Evolutionary conservation across 2,888 invertebrate species (phyloP).

Genomic region (Parthenolecanium corni): DNA sequence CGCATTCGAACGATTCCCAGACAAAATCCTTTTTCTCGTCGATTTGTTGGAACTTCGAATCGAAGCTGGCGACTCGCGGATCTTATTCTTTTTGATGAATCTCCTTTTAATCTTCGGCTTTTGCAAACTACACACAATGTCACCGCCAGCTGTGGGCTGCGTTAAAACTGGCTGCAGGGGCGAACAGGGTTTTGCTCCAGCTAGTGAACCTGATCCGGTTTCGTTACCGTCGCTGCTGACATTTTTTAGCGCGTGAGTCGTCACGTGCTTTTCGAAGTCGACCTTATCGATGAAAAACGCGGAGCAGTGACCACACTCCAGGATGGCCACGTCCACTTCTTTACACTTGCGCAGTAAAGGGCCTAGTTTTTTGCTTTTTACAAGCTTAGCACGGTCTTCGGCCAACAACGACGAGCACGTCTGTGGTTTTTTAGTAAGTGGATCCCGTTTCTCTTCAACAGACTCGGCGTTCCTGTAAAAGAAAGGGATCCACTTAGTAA

Average conservation of each 20-base stretch:
- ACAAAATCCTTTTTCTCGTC: too few relatives aligned
- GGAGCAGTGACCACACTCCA: not conserved
- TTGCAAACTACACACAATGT: not conserved
- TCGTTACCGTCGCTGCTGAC: not conserved
- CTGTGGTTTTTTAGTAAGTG: not conserved
- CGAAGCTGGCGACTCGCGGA: too few relatives aligned
- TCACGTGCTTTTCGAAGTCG: slow-evolving; percentile 2
- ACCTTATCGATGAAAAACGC: slow-evolving; percentile 10
- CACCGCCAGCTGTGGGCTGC: too few relatives aligned
- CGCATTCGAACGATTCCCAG: too few relatives aligned
- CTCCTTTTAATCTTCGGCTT: not conserved
- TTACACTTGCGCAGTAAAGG: slow-evolving; percentile 2
- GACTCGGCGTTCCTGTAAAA: slow-evolving; percentile 14
- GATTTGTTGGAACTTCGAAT: too few relatives aligned
- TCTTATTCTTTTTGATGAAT: too few relatives aligned
- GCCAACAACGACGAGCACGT: not conserved
- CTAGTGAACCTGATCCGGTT: not conserved
- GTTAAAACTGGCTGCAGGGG: too few relatives aligned
- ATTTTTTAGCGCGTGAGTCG: not conserved
- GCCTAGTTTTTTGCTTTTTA: slow-evolving; percentile 18
- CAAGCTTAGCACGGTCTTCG: slow-evolving; percentile 20
- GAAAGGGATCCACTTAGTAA: slow-evolving; percentile 22
- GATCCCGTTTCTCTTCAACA: slow-evolving; percentile 17
- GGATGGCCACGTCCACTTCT: not conserved
- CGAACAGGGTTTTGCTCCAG: not conserved